A percentile compares a stretch with the other conserved stretches of the same genome.
These are phyloP conservation scores for Caenorhabditis sp. DNA, from an alignment of 2,888 invertebrate species.

Conservation along the genomic window DNA sequence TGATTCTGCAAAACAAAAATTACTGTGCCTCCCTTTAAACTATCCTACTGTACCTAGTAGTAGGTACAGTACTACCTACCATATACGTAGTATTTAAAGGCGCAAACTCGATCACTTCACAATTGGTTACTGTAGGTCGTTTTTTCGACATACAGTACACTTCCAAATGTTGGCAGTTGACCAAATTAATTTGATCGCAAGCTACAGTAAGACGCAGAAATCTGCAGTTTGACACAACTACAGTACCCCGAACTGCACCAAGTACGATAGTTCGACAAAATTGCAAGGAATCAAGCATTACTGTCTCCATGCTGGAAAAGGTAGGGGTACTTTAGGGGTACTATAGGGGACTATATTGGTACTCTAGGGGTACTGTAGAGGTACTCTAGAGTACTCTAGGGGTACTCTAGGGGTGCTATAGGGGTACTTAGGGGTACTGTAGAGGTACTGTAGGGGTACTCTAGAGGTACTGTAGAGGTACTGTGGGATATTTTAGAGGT, in stretches of 20 bases:
- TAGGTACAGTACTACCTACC: slow-evolving; percentile 2
- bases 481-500: too few relatives aligned
- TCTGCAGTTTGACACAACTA: slow-evolving; percentile 17
- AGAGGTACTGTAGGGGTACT: too few relatives aligned
- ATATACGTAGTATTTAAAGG: slow-evolving; percentile 34
- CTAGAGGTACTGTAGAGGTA: too few relatives aligned
- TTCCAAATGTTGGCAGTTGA: slow-evolving; percentile 20
- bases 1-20: slow-evolving; percentile 16
- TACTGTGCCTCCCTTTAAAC: neutral
- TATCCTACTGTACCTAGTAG: too few relatives aligned
- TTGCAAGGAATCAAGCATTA: slow-evolving; percentile 22
- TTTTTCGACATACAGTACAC: slow-evolving; percentile 17
- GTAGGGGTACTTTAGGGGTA: neutral
- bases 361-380: too few relatives aligned
- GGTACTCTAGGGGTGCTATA: too few relatives aligned
- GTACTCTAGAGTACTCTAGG: neutral
- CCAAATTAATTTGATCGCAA: slow-evolving; percentile 19
- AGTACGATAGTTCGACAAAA: slow-evolving; percentile 25
- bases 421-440: too few relatives aligned
- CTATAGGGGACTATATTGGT: too few relatives aligned
- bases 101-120: slow-evolving; percentile 14
- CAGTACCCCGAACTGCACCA: slow-evolving; percentile 25
- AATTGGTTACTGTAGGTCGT: slow-evolving; percentile 15
- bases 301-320: slow-evolving; percentile 29
- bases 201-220: slow-evolving; percentile 5